Base-by-base conservation (phyloP, 2,888 invertebrate species). In the Gymnoscelis rufifasciata region DNA sequence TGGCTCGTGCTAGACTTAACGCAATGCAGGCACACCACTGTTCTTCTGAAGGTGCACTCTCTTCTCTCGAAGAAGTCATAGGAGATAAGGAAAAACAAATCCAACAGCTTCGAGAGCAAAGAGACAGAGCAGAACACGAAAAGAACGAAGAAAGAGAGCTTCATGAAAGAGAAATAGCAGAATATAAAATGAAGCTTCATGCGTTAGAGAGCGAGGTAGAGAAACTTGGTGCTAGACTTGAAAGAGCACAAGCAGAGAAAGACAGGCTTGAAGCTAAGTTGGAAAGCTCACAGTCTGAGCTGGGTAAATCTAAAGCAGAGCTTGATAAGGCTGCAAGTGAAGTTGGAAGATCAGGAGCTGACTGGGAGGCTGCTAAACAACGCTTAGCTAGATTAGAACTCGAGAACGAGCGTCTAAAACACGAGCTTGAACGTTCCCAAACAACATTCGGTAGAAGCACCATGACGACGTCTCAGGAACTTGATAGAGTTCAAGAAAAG, bases 1-100 rank as follows among this genome's bases (percentile, higher is more conserved):
- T 97, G 94, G 96, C 97, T 1, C 90, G 97, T 58, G 96, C 96
- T 24, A 91, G 97, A 60, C 81, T 96, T 38, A 95, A 95, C 37
- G 96, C 97, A 48, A 95, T 97, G 93, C 97, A 97, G 89, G 96
- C 96, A 10, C 97, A 97, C 71, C 96, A 97, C 73, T 96, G 95
- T 83, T 93, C 95, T 53, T 96, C 95, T 7, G 97, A 97, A 89
- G 97, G 96, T 40, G 97, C 97, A 1, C 89, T 98, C 42, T 95
- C 96, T 40, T 95, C 95, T 56, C 90, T 98, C 30, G 98, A 98
- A 88, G 98, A 98, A 87, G 96, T 96, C 8, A 95, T 98, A 62
- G 94, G 94, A 38, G 98, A 98, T 74, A 98, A 98, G 87, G 98
- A 99, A 70, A 97, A 97, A 77, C 98, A 98, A 89, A 97, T 99